Evolutionary conservation across 1,140 invertebrate genomes (phyloP), one percentile per base, ranked within the genome.

Genomic region (Dysdera silvatica): DNA sequence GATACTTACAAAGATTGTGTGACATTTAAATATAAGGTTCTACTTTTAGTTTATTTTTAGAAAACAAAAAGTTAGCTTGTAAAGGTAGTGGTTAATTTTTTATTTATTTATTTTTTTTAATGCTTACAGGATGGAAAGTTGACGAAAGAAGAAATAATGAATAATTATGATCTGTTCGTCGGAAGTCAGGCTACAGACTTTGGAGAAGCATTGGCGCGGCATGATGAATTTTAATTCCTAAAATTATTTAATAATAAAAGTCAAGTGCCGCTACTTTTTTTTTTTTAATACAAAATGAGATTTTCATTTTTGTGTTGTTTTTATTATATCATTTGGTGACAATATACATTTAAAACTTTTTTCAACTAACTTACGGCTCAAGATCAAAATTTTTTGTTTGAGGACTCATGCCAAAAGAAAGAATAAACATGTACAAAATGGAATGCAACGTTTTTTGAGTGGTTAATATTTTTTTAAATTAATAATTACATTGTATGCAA

Each of bases 111-210:
- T 26, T 55, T 31, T 41, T 64, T 57, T 32, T 61, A 33, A 51
- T 45, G 55, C 35, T 55, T 66, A 18, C 68, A 80, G 10, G 95
- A 98, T 79, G 86, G 89, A 66, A 85, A 88, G 73, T 78, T 99
- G 10, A 90, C 87, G 4, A 93, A 91, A 75, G 83, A 87, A 6
- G 96, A 99, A 80, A 88, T 99, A 53, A 74, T 99, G 0, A 85
- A 87, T 35, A 97, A 98, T 74, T 98, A 98, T 75, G 95, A 99
- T 76, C 78, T 97, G 2, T 99, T 99, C 77, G 95, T 98, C 0
- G 95, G 95, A 31, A 98, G 94, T 16, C 95, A 99, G 75, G 96
- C 94, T 0, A 98, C 95, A 0, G 95, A 98, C 78, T 99, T 98
- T 77, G 96, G 96, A 1, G 93, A 98, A 76, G 94, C 94, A 7